Evolutionary conservation across 2,888 invertebrate species (phyloP).

Genomic region (Cantharis lateralis): DNA sequence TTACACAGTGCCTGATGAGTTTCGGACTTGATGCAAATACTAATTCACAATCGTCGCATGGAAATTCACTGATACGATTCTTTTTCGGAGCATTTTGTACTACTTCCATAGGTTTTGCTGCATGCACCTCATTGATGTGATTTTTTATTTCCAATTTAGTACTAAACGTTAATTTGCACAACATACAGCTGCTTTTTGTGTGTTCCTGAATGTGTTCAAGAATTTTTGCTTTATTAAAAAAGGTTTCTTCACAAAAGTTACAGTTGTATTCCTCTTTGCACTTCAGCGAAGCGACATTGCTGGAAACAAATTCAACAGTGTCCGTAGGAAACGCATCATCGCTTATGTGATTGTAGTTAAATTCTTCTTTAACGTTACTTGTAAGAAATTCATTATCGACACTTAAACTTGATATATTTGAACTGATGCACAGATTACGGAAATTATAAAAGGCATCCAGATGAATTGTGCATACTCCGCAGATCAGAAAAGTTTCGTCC

Average conservation of each 20-base stretch:
- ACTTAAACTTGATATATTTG: neutral
- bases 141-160: neutral
- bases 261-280: neutral
- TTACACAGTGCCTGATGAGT: slow-evolving; percentile 40
- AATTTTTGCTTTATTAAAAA: neutral
- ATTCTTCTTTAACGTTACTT: neutral
- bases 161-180: neutral
- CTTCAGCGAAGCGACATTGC: neutral
- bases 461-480: neutral
- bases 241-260: neutral
- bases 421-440: slow-evolving; percentile 7
- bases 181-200: neutral
- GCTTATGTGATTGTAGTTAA: neutral
- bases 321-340: slow-evolving; percentile 8
- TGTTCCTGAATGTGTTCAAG: neutral
- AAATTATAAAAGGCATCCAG: slow-evolving; percentile 1
- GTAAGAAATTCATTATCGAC: neutral
- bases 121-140: neutral
- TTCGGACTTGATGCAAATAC: slow-evolving; percentile 38
- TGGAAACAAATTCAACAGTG: neutral
- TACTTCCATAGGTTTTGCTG: neutral
- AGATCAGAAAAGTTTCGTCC: neutral
- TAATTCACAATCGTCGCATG: slow-evolving; percentile 43
- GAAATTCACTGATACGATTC: slow-evolving; percentile 9
- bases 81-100: neutral